Base-by-base conservation (phyloP, 1,140 invertebrate species). In the Phocides pigmalion region DNA sequence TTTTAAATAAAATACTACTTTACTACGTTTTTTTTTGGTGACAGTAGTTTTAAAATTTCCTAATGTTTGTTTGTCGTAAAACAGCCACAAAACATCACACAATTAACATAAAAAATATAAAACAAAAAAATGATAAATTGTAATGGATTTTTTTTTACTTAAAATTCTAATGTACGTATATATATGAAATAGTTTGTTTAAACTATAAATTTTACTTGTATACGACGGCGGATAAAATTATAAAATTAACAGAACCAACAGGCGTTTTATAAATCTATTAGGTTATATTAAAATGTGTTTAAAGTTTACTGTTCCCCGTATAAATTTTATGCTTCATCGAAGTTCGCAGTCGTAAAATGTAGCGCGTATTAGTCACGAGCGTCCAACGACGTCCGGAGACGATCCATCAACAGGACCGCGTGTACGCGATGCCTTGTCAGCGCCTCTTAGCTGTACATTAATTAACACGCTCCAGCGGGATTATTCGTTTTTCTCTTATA, bases 281-380 rank as follows among this genome's bases (percentile, higher is more conserved):
- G 61, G 51, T 63, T 44, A 56, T 63, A 68, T 68, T 73, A 71
- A 71, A 70, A 75, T 68, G 69, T 35, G 51, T 66, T 56, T 66
- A 63, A 66, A 72, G 44, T 79, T 72, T 74, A 70, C 58, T 35
- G 75, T 70, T 75, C 65, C 72, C 68, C 58, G 71, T 81, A 76
- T 76, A 68, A 71, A 73, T 81, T 82, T 83, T 76, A 84, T 79
- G 81, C 72, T 79, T 80, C 66, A 77, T 78, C 70, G 70, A 81
- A 76, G 71, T 78, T 79, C 61, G 64, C 46, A 68, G 78, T 81
- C 80, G 74, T 88, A 82, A 88, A 82, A 66, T 75, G 68, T 71
- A 56, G 62, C 68, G 54, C 44, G 77, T 68, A 74, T 85, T 84
- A 87, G 79, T 87, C 84, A 83, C 66, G 68, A 68, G 72, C 68